A percentile compares a stretch with the other conserved stretches of the same genome.
phyloP scores from a whole-genome alignment of 2,113 vertebrate species.

The Microcebus griseorufus region DNA sequence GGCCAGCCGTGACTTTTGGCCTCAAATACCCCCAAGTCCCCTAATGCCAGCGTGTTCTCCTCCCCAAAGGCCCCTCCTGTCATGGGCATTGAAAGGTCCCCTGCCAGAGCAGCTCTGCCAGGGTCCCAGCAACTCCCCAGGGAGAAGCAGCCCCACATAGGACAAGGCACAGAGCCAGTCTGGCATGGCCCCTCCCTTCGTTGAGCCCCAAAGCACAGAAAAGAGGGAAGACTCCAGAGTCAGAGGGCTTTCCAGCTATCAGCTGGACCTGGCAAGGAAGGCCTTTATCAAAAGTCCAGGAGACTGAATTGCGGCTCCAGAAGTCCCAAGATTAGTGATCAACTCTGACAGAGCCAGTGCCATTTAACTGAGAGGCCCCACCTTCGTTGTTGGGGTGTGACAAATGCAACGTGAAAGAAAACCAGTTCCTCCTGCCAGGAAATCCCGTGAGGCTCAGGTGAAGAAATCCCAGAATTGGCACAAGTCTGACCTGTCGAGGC shows the following conservation, averaged over 20 bases:
- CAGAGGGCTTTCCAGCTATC: background rate
- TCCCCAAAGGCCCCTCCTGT: no score
- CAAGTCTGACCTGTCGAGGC: background rate
- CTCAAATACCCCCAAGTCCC: background rate
- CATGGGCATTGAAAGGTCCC: background rate
- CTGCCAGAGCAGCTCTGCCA: background rate
- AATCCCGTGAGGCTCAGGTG: background rate
- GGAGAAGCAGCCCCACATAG: background rate
- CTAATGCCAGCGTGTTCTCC: background rate
- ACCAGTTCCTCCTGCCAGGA: background rate
- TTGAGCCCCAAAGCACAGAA: background rate
- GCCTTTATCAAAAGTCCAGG: background rate
- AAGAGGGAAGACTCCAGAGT: background rate
- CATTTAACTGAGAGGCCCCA: slow-evolving; percentile 4
- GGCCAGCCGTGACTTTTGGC: background rate
- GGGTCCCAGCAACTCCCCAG: background rate
- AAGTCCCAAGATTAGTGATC: background rate
- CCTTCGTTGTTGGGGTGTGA: background rate
- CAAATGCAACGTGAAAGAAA: background rate
- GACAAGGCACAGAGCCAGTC: background rate
- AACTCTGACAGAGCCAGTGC: background rate
- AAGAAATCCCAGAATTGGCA: background rate
- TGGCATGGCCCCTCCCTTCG: accelerated
- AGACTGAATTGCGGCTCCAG: background rate
- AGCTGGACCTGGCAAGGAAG: background rate